Conservation (phyloP, 2,797 vertebrate species). For the Megaceryle alcyon region DNA sequence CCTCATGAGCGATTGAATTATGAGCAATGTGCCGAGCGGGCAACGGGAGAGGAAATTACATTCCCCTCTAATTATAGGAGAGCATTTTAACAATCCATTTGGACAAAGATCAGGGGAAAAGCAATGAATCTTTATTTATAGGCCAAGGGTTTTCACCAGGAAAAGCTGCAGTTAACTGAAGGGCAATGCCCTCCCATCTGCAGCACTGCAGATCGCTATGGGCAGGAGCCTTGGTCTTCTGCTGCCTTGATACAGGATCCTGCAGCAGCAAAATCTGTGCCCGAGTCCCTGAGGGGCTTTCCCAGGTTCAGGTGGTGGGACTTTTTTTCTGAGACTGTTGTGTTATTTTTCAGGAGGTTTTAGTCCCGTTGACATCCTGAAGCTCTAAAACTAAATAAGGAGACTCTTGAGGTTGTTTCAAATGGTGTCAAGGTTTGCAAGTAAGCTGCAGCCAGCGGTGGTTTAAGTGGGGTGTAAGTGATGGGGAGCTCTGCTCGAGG, state of each 20-base stretch:
- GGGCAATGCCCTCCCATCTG: not conserved
- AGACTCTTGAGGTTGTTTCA: not conserved
- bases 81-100: not conserved
- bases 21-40: not conserved
- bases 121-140: not conserved
- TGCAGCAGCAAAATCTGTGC: not conserved
- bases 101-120: not conserved
- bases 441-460: not conserved
- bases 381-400: not conserved
- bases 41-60: not conserved
- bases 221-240: not conserved
- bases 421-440: not conserved
- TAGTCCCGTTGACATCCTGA: not conserved
- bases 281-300: not conserved
- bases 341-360: not conserved
- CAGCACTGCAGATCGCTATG: not conserved
- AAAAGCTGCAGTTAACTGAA: not conserved
- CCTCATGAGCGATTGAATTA: not conserved
- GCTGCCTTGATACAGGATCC: fast-evolving
- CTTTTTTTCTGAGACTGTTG: fast-evolving
- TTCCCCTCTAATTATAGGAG: not conserved
- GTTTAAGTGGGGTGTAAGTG: fast-evolving
- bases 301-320: not conserved
- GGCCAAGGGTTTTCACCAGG: not conserved
- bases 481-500: not conserved